Conservation (phyloP, 2,113 vertebrate genomes). For the Corapipo altera region DNA sequence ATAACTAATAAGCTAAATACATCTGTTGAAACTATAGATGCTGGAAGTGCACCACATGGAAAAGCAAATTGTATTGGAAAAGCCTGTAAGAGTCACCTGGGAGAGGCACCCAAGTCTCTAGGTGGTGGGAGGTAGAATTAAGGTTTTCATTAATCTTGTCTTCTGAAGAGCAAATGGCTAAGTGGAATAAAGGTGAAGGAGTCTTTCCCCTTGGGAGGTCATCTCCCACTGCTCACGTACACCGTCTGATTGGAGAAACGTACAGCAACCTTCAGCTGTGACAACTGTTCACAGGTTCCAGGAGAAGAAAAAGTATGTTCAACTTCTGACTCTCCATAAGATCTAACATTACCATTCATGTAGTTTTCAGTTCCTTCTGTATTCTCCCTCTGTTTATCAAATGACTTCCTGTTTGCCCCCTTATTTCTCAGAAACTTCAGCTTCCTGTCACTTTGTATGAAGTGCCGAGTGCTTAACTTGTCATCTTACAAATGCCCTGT, state of each 20-base stretch:
- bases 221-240: not conserved
- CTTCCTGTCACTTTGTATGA: not conserved
- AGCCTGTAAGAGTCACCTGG: not conserved
- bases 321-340: not conserved
- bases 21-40: slow-evolving; percentile 14
- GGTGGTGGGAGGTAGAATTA: not conserved
- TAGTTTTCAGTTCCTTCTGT: not conserved
- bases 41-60: not conserved
- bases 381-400: not conserved
- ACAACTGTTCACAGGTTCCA: not conserved
- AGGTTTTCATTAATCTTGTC: not conserved
- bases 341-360: not conserved
- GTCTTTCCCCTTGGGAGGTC: not conserved
- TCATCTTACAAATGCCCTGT: not conserved
- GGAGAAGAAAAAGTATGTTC: not conserved
- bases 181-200: not conserved
- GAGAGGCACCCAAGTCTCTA: not conserved
- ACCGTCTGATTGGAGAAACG: not conserved
- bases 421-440: not conserved
- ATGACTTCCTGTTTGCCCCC: not conserved
- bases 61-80: not conserved
- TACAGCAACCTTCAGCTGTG: not conserved
- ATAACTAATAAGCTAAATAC: slow-evolving; percentile 16
- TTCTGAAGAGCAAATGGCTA: not conserved
- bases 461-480: not conserved